Evolutionary conservation across 2,888 invertebrate species (phyloP), one percentile per base, ranked within the genome.

Genomic region (Lamproptera curius): DNA sequence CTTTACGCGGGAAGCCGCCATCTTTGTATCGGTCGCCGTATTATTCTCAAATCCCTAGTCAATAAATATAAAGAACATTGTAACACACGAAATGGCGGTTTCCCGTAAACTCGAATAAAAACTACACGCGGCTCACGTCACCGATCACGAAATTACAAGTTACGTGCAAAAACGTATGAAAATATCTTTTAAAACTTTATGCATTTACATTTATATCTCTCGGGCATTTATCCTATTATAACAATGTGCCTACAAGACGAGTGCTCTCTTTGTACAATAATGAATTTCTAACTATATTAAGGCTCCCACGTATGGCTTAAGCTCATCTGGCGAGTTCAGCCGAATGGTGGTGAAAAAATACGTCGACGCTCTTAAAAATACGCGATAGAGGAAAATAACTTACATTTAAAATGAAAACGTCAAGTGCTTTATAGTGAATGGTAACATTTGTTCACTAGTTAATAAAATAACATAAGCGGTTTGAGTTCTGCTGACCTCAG

Each of bases 81-180:
- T 52, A 52, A 46, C 57, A 62, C 56, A 57, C 63, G 59, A 63
- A 41, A 63, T 60, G 66, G 53, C 67, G 59, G 46, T 53, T 62
- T 66, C 67, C 71, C 78, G 70, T 68, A 65, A 69, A 70, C 68
- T 71, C 69, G 43, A 58, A 61, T 63, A 63, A 65, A 67, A 67
- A 68, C 75, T 74, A 76, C 71, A 65, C 65, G 66, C 73, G 75
- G 64, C 60, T 56, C 54, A 62, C 65, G 60, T 65, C 63, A 62
- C 62, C 61, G 61, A 58, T 55, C 57, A 61, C 67, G 71, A 62
- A 70, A 73, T 70, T 69, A 71, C 69, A 66, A 63, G 63, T 80
- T 74, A 79, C 76, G 86, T 87, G 87, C 87, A 87, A 86, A 86
- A 86, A 84, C 78, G 86, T 87, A 87, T 81, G 85, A 87, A 87